Percentiles rank a stretch among this genome's conserved stretches.
These are phyloP conservation scores for Pomacea canaliculata DNA, from an alignment of 2,888 invertebrate genomes.

Conservation along the genomic window DNA sequence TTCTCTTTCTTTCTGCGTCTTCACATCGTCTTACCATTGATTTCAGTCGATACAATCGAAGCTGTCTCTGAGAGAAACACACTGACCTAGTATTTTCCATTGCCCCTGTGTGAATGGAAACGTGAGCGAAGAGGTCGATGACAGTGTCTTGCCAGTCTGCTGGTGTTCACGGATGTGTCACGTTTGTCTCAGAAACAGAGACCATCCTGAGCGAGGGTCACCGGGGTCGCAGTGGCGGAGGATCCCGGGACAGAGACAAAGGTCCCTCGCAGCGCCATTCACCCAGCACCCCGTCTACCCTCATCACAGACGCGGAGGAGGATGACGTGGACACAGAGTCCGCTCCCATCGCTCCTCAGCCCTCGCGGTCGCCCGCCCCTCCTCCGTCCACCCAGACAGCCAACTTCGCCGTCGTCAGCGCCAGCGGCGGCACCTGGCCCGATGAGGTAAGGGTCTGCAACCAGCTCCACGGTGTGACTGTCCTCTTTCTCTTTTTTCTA, in stretches of 20 bases:
- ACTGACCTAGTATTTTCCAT: too few relatives aligned
- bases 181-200: constrained; percentile 16
- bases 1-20: too few relatives aligned
- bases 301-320: constrained; percentile 40
- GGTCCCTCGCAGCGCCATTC: constrained; percentile 3
- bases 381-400: constrained; percentile 8
- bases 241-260: too few relatives aligned
- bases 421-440: not conserved
- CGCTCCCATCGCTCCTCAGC: constrained; percentile 50
- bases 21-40: too few relatives aligned
- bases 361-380: constrained; percentile 26
- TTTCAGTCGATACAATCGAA: too few relatives aligned
- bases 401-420: constrained; percentile 6
- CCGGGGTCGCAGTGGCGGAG: not conserved
- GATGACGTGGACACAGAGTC: constrained; percentile 54
- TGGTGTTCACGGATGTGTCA: too few relatives aligned
- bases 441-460: not conserved
- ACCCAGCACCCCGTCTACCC: constrained; percentile 25
- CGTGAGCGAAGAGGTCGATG: too few relatives aligned
- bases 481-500: too few relatives aligned
- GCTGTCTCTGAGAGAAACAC: too few relatives aligned
- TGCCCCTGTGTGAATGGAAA: too few relatives aligned
- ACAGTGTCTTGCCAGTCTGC: too few relatives aligned
- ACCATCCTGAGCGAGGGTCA: constrained; percentile 13
- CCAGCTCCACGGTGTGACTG: too few relatives aligned